Percentiles rank a stretch among this genome's conserved stretches.
These are phyloP conservation scores for Salarias fasciatus DNA, from an alignment of 2,797 vertebrate species.

Conservation along the genomic window DNA sequence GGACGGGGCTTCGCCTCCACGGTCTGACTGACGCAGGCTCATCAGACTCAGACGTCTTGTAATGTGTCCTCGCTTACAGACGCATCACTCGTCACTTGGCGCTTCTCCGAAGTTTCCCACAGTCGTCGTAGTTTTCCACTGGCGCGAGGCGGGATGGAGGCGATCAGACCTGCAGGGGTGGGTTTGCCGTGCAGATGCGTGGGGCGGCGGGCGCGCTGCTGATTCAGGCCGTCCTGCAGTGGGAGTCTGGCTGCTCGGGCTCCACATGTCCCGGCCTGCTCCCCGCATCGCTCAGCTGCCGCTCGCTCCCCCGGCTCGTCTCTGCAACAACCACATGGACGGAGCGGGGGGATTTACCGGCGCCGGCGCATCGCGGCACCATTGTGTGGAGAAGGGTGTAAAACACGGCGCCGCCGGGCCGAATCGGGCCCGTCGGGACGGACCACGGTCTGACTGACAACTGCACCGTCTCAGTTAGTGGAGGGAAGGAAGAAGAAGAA, in stretches of 20 bases:
- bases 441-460: too few relatives aligned
- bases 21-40: too few relatives aligned
- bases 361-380: neutral
- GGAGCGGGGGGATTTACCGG: constrained; percentile 4
- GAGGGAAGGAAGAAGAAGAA: too few relatives aligned
- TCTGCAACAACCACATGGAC: constrained; percentile 29
- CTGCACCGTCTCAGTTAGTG: too few relatives aligned
- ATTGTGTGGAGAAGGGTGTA: too few relatives aligned
- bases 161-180: constrained; percentile 18
- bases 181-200: constrained; percentile 20
- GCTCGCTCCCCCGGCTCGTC: constrained; percentile 40
- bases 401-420: too few relatives aligned
- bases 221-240: constrained; percentile 46
- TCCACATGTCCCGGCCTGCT: constrained; percentile 65
- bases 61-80: constrained; percentile 12
- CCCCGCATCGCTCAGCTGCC: constrained; percentile 59
- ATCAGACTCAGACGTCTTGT: neutral
- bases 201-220: constrained; percentile 31
- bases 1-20: too few relatives aligned
- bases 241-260: constrained; percentile 26
- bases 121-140: constrained; percentile 31
- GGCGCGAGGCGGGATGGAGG: constrained; percentile 8
- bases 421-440: too few relatives aligned
- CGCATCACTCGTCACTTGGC: constrained; percentile 5
- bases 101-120: constrained; percentile 4